Evolutionary conservation across 2,888 invertebrate species (phyloP), one percentile per base, ranked within the genome.

Genomic region (Chalcis sispes): DNA sequence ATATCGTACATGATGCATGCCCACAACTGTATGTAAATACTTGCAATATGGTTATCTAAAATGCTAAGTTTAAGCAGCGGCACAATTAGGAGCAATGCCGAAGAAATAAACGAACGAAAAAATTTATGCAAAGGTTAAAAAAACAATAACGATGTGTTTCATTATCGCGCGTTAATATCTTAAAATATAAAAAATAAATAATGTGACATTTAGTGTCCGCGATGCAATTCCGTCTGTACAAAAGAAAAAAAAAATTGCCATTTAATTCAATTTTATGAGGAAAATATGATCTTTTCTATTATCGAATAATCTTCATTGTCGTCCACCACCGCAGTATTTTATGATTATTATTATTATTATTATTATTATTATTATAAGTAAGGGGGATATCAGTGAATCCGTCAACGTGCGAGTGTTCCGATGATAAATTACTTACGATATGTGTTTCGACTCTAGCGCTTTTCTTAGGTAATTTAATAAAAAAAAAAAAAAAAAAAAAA

Each of bases 381-480:
- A 52, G 42, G 61, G 15, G 8, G 66, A 66, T 18, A 59, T 67
- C 59, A 54, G 58, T n/a, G 8, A 76, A 76, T 76, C 72, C 76
- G 76, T 72, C 66, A 54, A 54, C 58, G 58, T 42, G 72, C 42
- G 67, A 72, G 40, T 52, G 23, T 50, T 52, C 15, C 18, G 25
- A 32, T 20, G 7, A 32, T 10, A 46, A 50, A 42, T 64, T 65
- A 65, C 18, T 58, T 65, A 65, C 13, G 5, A 46, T 70, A 59
- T 50, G 48, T 56, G 29, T 77, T 64, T 72, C 27, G 23, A 72
- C 18, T 72, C 76, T 77, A 77, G 76, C 76, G 76, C 72, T 77
- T 72, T 77, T 77, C 76, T 64, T 77, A 72, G 76, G 48, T 64
- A 54, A 71, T 48, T 75, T 58, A 64, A 70, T 62, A 69, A 48